Evolutionary conservation across 2,797 vertebrate species (phyloP), one percentile per base, ranked within the genome.

Genomic region (Cossypha caffra): DNA sequence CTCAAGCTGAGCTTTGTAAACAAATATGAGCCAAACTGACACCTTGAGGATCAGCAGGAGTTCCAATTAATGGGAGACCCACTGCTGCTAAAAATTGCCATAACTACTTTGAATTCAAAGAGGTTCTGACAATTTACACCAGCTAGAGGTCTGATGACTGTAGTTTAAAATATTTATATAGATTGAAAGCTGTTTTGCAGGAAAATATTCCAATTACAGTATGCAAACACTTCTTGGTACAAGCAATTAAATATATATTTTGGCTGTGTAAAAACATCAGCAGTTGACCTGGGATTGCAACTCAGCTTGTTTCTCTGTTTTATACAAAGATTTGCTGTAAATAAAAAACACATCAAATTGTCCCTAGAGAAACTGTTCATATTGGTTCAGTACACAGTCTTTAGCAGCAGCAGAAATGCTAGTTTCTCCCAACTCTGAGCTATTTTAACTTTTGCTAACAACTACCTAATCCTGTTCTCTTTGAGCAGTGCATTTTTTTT

Each of bases 21-120:
- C 84, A 96, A 96, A 90, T 89, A 55, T 19, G 33, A 91, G 82
- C 84, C 91, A 97, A 93, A 94, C 62, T 92, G 92, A 93, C 87
- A 95, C 94, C 92, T 89, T 95, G 94, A 95, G 75, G 58, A 95
- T 84, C 92, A 95, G 91, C 92, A 80, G 94, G 94, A 72, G 31
- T 35, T 88, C 95, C 91, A 95, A 94, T 95, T 96, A 97, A 88
- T 79, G 71, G 67, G 33, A 96, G 86, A 96, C 92, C 63, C 67
- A 84, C 95, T 88, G 88, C 92, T 92, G 95, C 62, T 96, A 84
- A 84, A 95, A 93, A 90, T 42, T 95, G 90, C 62, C 63, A 50
- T 14, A 93, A 67, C 55, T 86, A 35, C 90, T 96, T 93, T 86
- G 74, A 90, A 94, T 93, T 94, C 92, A 85, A 95, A 90, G 83